Conservation (phyloP, 2,797 vertebrate species). For the Rhinogobio ventralis region DNA sequence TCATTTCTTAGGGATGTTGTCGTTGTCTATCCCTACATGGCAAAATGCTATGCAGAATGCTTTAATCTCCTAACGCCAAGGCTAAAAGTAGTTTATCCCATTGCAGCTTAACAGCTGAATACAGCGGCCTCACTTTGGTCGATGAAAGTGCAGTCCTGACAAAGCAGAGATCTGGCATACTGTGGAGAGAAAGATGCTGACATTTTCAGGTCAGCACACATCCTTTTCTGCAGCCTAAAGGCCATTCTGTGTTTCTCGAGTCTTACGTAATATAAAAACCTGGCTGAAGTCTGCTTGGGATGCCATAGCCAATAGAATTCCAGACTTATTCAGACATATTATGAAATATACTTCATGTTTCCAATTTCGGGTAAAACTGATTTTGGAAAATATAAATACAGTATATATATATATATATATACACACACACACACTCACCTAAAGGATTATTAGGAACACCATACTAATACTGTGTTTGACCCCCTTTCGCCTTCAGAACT, state of each 20-base stretch:
- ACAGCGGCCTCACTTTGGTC: conserved; percentile 32
- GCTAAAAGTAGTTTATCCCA: conserved; percentile 55
- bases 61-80: conserved; percentile 43
- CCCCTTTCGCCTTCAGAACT: no score
- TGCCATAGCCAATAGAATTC: conserved; percentile 1
- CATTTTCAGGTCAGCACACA: conserved; percentile 73
- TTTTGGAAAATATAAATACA: neutral
- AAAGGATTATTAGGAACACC: no score
- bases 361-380: neutral
- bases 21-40: conserved; percentile 9
- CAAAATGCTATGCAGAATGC: conserved; percentile 40
- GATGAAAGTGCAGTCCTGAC: conserved; percentile 46
- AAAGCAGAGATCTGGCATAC: conserved; percentile 50
- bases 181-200: conserved; percentile 58
- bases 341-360: neutral
- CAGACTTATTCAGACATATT: neutral
- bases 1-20: conserved; percentile 17
- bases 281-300: conserved; percentile 41
- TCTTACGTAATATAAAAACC: conserved; percentile 68
- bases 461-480: no score
- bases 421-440: no score
- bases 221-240: conserved; percentile 59
- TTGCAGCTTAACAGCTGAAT: conserved; percentile 43
- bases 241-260: conserved; percentile 46
- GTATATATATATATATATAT: no score